Base-by-base conservation (phyloP, 2,888 invertebrate species). In the Seira musarum region DNA sequence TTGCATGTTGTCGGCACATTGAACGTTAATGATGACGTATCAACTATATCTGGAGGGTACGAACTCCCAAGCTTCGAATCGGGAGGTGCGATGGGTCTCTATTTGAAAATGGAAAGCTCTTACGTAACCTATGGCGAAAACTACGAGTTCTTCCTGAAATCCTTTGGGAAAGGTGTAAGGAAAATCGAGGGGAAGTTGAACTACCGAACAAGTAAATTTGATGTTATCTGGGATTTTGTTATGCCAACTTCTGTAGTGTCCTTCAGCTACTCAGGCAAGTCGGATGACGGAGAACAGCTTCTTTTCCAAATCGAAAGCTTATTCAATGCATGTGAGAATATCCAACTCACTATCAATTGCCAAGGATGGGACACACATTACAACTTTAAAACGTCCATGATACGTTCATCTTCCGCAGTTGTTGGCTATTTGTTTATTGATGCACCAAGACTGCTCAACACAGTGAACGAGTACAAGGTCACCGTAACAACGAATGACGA, bases 31-130 rank as follows among this genome's bases (percentile, higher is more conserved):
- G 82, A 72, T 2, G 78, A 83, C 65, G 60, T 68, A 0, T 80
- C 85, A 2, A 80, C 80, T 17, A 66, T 76, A 19, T 74, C 77
- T 2, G 71, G 83, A 8, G 81, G 82, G 13, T 87, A 87, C 69
- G 82, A 85, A 17, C 46, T 85, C 15, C 85, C 86, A 8, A 75
- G 74, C n/a, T 53, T 15, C 24, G 68, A 60, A 0, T 53, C 64
- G 1, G 10, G 22, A 2, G 10, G 15, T 8, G 77, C 25, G 8
- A 67, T 67, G 15, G 84, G 82, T 13, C 22, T 81, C 19, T 78
- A 57, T 25, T 64, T 79, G 13, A 82, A 73, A 67, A 21, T 83
- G 6, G 73, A 84, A 67, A 82, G 82, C 57, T 60, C 74, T 1
- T 69, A 75, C 15, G 15, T 85, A 0, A 64, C 80, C 0, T 40